phyloP scores from a whole-genome alignment of 1,140 invertebrate genomes.

The Drosophila albomicans region DNA sequence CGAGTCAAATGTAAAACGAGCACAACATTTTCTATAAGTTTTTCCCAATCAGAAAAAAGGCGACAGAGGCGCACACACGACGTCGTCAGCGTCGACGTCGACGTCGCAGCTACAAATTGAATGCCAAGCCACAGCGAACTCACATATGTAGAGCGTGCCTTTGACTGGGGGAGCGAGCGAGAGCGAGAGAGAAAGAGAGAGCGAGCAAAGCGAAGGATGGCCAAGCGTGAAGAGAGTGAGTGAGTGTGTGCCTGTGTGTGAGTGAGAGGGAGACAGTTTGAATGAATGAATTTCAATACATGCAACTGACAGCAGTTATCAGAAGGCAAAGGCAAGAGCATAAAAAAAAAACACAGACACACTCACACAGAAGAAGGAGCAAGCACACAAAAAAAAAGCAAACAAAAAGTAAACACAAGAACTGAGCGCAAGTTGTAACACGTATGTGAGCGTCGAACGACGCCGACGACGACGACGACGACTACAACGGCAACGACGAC shows the following conservation, averaged over 20 bases:
- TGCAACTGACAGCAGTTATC: conserved; percentile 77
- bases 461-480: background rate
- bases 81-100: conserved; percentile 7
- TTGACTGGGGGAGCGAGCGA: conserved; percentile 15
- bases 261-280: conserved; percentile 56
- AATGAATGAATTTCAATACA: conserved; percentile 84
- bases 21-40: conserved; percentile 66
- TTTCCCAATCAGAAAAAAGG: conserved; percentile 79
- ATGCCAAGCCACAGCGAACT: conserved; percentile 48
- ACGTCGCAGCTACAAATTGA: conserved; percentile 49
- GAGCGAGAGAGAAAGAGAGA: conserved; percentile 17
- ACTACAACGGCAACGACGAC: background rate
- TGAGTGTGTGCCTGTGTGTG: conserved; percentile 30
- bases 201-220: conserved; percentile 3
- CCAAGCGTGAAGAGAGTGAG: conserved; percentile 26
- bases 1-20: conserved; percentile 33
- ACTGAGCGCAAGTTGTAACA: conserved; percentile 50
- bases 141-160: conserved; percentile 33
- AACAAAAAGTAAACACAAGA: conserved; percentile 57
- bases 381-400: conserved; percentile 24
- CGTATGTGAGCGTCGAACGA: conserved; percentile 16
- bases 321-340: conserved; percentile 32
- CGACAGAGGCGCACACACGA: conserved; percentile 25
- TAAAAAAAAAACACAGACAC: conserved; percentile 15
- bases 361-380: conserved; percentile 10